Evolutionary conservation across 2,113 vertebrate genomes (phyloP).

Genomic region (Hippocampus guttulatus): DNA sequence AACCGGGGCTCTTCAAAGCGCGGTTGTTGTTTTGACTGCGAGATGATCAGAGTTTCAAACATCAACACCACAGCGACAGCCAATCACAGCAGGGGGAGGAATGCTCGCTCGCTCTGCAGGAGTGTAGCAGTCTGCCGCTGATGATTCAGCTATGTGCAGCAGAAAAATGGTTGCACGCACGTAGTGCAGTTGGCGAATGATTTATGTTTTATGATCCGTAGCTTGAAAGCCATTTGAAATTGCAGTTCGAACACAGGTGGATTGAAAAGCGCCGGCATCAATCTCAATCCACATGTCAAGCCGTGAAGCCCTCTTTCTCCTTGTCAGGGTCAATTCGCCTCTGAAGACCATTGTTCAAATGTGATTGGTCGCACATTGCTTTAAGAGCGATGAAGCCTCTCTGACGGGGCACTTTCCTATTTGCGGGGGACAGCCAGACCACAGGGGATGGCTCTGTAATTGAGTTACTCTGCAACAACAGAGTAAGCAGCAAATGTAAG

Average conservation of each 20-base stretch:
- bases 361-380: slow-evolving; percentile 44
- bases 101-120: slow-evolving; percentile 17
- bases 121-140: slow-evolving; percentile 37
- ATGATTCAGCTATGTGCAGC: slow-evolving; percentile 33
- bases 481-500: slow-evolving; percentile 32
- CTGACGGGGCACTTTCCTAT: slow-evolving; percentile 38
- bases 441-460: slow-evolving; percentile 32
- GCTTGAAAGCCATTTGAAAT: slow-evolving; percentile 1
- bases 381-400: slow-evolving; percentile 50
- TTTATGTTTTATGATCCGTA: not conserved
- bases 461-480: slow-evolving; percentile 38
- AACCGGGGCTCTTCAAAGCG: slow-evolving; percentile 46
- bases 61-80: slow-evolving; percentile 30
- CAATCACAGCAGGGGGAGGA: slow-evolving; percentile 35
- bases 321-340: slow-evolving; percentile 35
- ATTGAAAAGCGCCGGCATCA: not conserved
- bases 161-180: not conserved
- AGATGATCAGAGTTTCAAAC: slow-evolving; percentile 33
- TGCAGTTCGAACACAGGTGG: not conserved
- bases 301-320: slow-evolving; percentile 14
- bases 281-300: slow-evolving; percentile 1
- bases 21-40: slow-evolving; percentile 27
- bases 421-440: slow-evolving; percentile 35
- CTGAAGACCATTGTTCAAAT: slow-evolving; percentile 33
- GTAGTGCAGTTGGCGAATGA: slow-evolving; percentile 7